These are phyloP conservation scores for Rotaria magnacalcarata DNA, from an alignment of 2,888 invertebrate species.

Conservation along the genomic window DNA sequence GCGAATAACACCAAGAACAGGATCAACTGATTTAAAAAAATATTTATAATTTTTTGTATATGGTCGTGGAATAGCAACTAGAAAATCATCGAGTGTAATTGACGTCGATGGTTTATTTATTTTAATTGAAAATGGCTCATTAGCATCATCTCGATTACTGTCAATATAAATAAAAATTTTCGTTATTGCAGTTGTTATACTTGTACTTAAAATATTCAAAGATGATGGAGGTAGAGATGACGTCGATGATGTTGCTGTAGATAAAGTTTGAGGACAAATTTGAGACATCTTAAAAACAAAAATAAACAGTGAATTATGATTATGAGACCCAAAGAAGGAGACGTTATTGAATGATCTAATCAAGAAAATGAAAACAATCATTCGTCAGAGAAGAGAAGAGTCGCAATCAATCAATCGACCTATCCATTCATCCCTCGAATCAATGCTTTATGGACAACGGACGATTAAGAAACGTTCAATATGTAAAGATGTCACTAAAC, in stretches of 20 bases:
- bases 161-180: constrained; percentile 32
- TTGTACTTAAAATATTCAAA: not conserved
- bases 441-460: not conserved
- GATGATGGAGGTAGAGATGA: constrained; percentile 24
- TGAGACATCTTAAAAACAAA: constrained; percentile 12
- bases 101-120: not conserved
- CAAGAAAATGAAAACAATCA: not conserved
- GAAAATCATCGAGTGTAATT: constrained; percentile 14
- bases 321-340: no score
- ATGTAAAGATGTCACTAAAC: not conserved
- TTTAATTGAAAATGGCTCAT: constrained; percentile 21
- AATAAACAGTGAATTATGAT: no score
- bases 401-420: not conserved
- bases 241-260: not conserved
- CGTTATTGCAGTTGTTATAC: not conserved
- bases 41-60: constrained; percentile 30
- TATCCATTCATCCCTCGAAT: not conserved
- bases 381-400: not conserved
- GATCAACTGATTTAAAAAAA: constrained; percentile 27
- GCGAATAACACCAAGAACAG: constrained; percentile 9
- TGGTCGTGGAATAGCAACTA: not conserved
- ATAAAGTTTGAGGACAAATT: constrained; percentile 28
- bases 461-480: not conserved
- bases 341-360: no score
- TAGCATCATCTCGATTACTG: constrained; percentile 2